These are phyloP conservation scores for Propithecus deckenii DNA, from an alignment of 2,797 vertebrate genomes.

Conservation along the genomic window DNA sequence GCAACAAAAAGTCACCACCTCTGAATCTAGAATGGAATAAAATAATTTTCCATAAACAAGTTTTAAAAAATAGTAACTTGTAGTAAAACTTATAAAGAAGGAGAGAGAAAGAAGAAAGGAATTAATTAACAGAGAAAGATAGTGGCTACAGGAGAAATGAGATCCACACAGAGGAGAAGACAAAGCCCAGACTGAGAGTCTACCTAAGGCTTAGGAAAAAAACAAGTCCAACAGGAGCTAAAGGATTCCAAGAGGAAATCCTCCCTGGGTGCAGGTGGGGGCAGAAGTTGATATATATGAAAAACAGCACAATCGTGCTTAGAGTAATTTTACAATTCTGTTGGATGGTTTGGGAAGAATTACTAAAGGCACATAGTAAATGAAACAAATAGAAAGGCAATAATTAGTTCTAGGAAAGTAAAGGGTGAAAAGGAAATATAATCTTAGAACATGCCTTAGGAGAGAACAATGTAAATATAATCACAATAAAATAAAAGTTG, in stretches of 20 bases:
- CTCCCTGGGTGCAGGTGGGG: neutral
- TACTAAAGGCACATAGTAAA: neutral
- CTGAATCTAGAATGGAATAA: neutral
- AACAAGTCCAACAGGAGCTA: neutral
- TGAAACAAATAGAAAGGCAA: neutral
- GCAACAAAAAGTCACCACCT: neutral
- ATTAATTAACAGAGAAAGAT: neutral
- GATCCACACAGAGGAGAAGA: neutral
- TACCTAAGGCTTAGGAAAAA: neutral
- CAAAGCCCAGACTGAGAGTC: neutral
- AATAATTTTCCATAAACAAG: neutral
- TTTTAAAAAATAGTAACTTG: neutral
- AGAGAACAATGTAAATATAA: constrained; percentile 6
- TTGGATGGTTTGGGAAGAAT: neutral
- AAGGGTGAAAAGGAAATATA: neutral
- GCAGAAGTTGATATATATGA: neutral
- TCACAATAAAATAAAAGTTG: constrained; percentile 26
- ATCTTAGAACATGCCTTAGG: neutral
- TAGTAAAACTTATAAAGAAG: neutral
- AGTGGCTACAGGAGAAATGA: neutral
- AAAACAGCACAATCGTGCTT: neutral
- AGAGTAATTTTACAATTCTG: neutral
- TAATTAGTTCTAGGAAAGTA: constrained; percentile 2
- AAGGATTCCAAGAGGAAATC: neutral
- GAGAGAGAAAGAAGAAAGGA: neutral